Conservation (phyloP, 2,888 invertebrate species). For the Eristalis tenax region DNA sequence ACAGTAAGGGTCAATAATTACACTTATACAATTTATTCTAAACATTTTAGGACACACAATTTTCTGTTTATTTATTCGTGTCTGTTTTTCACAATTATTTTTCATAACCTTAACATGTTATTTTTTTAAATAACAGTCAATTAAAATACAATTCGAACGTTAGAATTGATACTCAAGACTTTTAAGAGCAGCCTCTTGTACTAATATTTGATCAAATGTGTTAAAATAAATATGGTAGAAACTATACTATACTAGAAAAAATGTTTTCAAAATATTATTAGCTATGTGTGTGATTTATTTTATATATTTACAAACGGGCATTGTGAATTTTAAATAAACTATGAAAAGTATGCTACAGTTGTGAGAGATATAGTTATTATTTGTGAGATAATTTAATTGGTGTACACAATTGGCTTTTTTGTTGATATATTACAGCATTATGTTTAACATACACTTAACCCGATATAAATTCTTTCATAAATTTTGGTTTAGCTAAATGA, state of each 20-base stretch:
- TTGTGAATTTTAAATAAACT: constrained; percentile 46
- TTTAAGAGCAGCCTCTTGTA: constrained; percentile 33
- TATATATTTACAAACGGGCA: constrained; percentile 48
- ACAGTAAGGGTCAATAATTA: constrained; percentile 67
- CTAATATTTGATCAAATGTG: constrained; percentile 46
- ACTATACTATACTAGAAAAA: constrained; percentile 41
- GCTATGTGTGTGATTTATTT: constrained; percentile 37
- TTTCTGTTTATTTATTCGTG: neutral
- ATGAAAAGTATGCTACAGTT: constrained; percentile 36
- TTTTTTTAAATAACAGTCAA: constrained; percentile 46
- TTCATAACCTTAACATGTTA: constrained; percentile 38
- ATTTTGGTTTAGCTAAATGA: constrained; percentile 69
- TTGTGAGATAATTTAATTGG: constrained; percentile 42
- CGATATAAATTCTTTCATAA: constrained; percentile 38
- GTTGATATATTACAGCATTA: constrained; percentile 49
- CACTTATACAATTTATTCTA: constrained; percentile 69
- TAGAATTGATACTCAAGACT: constrained; percentile 15
- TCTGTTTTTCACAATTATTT: constrained; percentile 1
- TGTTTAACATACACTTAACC: constrained; percentile 46
- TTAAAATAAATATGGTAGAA: constrained; percentile 60
- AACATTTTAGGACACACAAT: constrained; percentile 43
- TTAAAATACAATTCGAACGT: constrained; percentile 36
- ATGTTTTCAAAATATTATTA: constrained; percentile 34
- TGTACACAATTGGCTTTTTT: constrained; percentile 39
- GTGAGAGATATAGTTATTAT: constrained; percentile 27